Evolutionary conservation across 2,113 vertebrate genomes (phyloP).

Genomic region (Gymnorhina tibicen): DNA sequence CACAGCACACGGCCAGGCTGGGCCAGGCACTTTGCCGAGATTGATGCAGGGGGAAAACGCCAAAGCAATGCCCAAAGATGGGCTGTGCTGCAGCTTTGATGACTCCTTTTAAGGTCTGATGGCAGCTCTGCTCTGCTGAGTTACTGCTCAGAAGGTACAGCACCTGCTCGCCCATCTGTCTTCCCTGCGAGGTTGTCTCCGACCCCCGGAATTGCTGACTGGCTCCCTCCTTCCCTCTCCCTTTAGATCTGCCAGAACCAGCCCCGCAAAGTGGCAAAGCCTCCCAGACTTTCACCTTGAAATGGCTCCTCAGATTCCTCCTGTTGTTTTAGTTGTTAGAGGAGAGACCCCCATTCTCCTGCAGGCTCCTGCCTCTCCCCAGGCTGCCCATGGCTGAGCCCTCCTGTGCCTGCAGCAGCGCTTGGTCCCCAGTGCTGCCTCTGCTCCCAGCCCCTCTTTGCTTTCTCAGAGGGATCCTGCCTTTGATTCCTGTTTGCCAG

Average conservation of each 20-base stretch:
- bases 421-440: fast-evolving
- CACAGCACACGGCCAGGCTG: fast-evolving
- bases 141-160: neutral
- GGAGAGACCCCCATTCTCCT: neutral
- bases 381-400: neutral
- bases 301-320: neutral
- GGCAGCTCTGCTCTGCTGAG: slow-evolving; percentile 39
- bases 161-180: slow-evolving; percentile 61
- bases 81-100: slow-evolving; percentile 9
- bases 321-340: neutral
- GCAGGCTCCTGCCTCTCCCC: neutral
- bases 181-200: neutral
- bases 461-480: neutral
- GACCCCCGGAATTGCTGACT: neutral
- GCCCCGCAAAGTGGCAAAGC: neutral
- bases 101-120: slow-evolving; percentile 40
- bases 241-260: neutral
- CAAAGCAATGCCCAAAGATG: neutral
- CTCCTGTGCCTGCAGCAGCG: fast-evolving
- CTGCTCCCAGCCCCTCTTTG: neutral
- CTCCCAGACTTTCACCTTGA: slow-evolving; percentile 41
- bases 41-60: neutral
- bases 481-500: neutral
- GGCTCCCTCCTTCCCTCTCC: neutral
- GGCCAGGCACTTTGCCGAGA: fast-evolving